phyloP scores from a whole-genome alignment of 2,797 vertebrate species.

The Bufotes viridis region DNA sequence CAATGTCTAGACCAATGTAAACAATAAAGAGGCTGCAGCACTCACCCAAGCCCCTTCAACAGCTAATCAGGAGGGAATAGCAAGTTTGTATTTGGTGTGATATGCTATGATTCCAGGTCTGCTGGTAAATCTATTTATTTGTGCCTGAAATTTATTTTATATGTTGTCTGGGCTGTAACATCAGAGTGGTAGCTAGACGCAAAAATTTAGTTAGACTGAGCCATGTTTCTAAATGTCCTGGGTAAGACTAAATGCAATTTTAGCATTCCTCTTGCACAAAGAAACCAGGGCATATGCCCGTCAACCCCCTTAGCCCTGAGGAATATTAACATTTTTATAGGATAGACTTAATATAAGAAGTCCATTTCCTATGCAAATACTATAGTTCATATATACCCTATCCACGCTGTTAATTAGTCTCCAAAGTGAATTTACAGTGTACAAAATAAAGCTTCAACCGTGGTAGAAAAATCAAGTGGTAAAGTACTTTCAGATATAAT shows the following conservation, averaged over 20 bases:
- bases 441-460: constrained; percentile 44
- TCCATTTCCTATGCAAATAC: constrained; percentile 62
- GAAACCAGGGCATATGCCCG: not conserved
- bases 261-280: not conserved
- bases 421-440: constrained; percentile 42
- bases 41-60: no score
- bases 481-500: constrained; percentile 62
- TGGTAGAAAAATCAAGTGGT: constrained; percentile 62
- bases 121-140: not conserved
- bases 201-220: no score
- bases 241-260: not conserved
- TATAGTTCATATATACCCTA: constrained; percentile 61
- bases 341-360: not conserved
- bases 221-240: not conserved
- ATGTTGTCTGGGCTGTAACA: not conserved
- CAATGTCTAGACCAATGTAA: no score
- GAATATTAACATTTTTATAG: not conserved
- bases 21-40: no score
- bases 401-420: constrained; percentile 56
- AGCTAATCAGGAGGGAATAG: no score
- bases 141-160: not conserved
- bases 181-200: not conserved
- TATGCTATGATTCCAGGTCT: not conserved
- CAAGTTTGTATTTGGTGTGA: not conserved
- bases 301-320: not conserved